phyloP scores from a whole-genome alignment of 2,888 invertebrate species.

The Penaeus monodon region DNA sequence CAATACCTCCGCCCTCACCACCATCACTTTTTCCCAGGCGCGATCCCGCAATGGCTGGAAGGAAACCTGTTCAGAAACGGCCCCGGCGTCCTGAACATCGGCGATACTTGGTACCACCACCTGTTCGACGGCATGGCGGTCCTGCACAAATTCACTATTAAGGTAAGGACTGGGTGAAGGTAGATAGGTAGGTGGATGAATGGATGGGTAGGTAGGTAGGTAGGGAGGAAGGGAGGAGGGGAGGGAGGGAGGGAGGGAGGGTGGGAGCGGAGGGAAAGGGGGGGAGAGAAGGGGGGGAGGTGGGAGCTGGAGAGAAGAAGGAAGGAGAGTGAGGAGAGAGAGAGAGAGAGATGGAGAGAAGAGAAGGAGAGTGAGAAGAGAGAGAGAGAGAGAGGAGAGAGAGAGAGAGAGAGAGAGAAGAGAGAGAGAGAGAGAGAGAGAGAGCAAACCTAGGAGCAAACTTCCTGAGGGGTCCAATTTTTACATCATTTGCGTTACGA shows the following conservation, averaged over 20 bases:
- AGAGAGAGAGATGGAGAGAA: not conserved
- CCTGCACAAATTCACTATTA: constrained; percentile 67
- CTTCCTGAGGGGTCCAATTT: too few relatives aligned
- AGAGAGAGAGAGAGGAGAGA: not conserved
- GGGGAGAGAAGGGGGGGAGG: not conserved
- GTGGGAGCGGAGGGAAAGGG: not conserved
- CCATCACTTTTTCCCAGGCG: constrained; percentile 65
- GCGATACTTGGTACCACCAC: constrained; percentile 70
- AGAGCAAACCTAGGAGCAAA: not conserved
- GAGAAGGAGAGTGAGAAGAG: not conserved
- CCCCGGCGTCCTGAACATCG: constrained; percentile 72
- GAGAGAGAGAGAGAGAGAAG: not conserved
- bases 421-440: not conserved
- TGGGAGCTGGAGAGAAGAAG: not conserved
- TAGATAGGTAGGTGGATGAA: too few relatives aligned
- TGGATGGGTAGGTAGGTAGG: too few relatives aligned
- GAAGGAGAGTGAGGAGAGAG: not conserved
- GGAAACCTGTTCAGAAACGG: constrained; percentile 71
- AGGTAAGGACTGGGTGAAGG: not conserved
- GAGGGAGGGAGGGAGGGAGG: not conserved
- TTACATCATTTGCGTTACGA: too few relatives aligned
- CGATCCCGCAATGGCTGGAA: constrained; percentile 70
- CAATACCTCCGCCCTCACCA: not conserved
- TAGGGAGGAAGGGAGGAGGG: too few relatives aligned
- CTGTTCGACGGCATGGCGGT: constrained; percentile 72